Conservation (phyloP, 2,888 invertebrate genomes). For the Thera obeliscata region DNA sequence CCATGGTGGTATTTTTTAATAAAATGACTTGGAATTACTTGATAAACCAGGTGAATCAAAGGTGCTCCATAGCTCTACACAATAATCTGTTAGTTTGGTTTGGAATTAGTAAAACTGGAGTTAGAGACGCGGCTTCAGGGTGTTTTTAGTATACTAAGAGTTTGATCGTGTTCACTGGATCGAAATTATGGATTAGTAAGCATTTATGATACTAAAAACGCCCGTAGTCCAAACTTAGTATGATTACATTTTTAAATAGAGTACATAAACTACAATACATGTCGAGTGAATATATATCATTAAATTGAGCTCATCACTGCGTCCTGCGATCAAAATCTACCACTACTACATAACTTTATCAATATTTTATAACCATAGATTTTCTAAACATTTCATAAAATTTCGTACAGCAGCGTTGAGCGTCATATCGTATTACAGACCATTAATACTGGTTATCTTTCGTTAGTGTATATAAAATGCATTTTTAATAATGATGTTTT, state of each 20-base stretch:
- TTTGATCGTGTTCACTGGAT: background rate
- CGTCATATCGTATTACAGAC: conserved; percentile 34
- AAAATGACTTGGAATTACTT: too few species aligned
- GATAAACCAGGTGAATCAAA: too few species aligned
- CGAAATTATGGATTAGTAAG: too few species aligned
- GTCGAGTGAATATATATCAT: conserved; percentile 30
- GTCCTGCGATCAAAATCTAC: conserved; percentile 40
- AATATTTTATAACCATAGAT: conserved; percentile 39
- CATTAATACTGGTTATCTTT: conserved; percentile 66
- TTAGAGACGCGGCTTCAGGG: conserved; percentile 1
- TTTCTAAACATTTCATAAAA: conserved; percentile 16
- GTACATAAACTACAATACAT: conserved; percentile 37
- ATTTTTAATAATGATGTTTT: conserved; percentile 31
- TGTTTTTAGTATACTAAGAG: background rate
- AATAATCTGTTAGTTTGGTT: too few species aligned
- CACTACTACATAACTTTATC: conserved; percentile 41
- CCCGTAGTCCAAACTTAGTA: conserved; percentile 50
- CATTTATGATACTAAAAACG: background rate
- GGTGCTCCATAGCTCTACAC: too few species aligned
- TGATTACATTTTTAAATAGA: conserved; percentile 37
- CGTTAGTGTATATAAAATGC: conserved; percentile 54
- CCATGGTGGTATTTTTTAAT: too few species aligned
- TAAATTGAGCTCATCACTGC: conserved; percentile 38
- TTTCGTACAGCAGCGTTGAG: conserved; percentile 35
- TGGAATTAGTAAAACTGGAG: conserved; percentile 1